Base-by-base conservation (phyloP, 1,140 invertebrate genomes). In the Bombus haemorrhoidalis region DNA sequence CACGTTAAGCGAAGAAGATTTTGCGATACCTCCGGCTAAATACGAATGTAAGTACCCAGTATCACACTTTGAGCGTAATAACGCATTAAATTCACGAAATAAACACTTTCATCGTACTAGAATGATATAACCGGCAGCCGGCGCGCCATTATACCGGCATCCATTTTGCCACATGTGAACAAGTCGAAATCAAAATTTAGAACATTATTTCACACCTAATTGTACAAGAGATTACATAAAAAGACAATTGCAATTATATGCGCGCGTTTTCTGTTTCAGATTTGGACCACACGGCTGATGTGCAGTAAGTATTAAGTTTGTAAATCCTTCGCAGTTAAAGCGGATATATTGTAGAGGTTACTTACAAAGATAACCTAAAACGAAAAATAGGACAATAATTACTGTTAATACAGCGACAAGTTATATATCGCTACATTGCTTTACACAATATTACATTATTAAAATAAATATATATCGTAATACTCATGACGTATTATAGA, bases 231-330 rank as follows among this genome's bases (percentile, higher is more conserved):
- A 43, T 22, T 15, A 47, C n/a, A 34, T 15, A 12, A 53, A 5
- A 53, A 53, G 5, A 8, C 18, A 53, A 53, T 22, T 53, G 47
- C 15, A 41, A 28, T 13, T 66, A 39, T 0, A 0, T 15, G 1
- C 28, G 9, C 59, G 59, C 66, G 69, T 81, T 64, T 81, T 77
- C n/a, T 84, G 90, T 97, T 97, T 84, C 95, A 99, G 98, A 99
- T 97, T 96, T 99, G 91, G 99, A 99, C 93, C 99, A 99, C 92
- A 99, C 99, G 47, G 99, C 99, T 8, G 99, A 99, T 96, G 98
- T 99, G 41, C 99, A 99, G 98, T 99, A 96, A 98, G 98, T 97
- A 91, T 72, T 37, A 66, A 18, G n/a, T 76, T 74, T 32, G 22
- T 71, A 74, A 85, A 71, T 66, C 1, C 5, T 32, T 41, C 1